These are phyloP conservation scores for Spea hammondii DNA, from an alignment of 2,797 vertebrate species.

Conservation along the genomic window DNA sequence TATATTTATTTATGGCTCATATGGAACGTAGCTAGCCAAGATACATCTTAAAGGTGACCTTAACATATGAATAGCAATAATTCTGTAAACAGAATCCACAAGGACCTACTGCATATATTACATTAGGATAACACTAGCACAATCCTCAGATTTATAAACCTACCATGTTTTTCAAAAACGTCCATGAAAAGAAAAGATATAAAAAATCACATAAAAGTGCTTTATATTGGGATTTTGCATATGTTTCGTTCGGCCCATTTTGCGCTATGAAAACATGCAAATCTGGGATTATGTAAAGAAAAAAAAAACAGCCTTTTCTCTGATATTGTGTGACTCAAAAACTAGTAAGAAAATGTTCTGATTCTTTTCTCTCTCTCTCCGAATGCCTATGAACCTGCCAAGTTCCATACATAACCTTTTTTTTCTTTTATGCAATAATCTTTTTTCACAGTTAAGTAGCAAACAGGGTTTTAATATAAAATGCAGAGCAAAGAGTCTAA, in stretches of 20 bases:
- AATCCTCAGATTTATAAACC: neutral
- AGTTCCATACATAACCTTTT: constrained; percentile 32
- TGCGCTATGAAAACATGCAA: constrained; percentile 31
- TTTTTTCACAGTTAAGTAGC: constrained; percentile 32
- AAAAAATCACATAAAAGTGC: constrained; percentile 22
- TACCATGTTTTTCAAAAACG: constrained; percentile 3
- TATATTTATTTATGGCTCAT: neutral
- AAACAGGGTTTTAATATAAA: constrained; percentile 21
- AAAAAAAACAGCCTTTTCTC: constrained; percentile 24
- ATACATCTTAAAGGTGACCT: neutral
- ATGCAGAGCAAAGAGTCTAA: constrained; percentile 4
- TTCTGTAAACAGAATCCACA: constrained; percentile 6
- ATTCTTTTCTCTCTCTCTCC: constrained; percentile 11
- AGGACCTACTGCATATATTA: neutral
- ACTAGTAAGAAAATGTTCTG: constrained; percentile 30
- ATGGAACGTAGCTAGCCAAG: neutral
- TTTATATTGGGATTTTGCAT: constrained; percentile 33
- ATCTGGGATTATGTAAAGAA: constrained; percentile 35
- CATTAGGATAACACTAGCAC: neutral
- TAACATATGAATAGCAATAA: neutral
- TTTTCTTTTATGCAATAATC: constrained; percentile 40
- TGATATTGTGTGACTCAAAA: constrained; percentile 33
- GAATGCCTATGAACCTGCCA: constrained; percentile 43
- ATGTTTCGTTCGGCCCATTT: constrained; percentile 32
- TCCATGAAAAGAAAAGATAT: constrained; percentile 5